Conservation (phyloP, 2,797 vertebrate genomes). For the Gymnoscopelus braueri region DNA sequence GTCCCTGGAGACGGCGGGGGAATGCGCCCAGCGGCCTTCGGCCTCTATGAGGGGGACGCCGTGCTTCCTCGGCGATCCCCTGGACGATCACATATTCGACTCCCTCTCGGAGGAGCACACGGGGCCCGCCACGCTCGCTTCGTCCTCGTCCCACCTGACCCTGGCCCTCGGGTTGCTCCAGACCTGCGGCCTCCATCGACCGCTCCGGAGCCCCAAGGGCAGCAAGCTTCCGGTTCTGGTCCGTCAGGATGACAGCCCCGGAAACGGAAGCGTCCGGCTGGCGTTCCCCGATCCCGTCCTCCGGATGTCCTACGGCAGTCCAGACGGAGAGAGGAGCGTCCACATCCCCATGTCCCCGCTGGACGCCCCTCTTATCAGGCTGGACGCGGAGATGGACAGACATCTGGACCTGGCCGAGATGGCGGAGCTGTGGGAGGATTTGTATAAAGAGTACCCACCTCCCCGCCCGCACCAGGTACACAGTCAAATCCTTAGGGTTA, state of each 20-base stretch:
- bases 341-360: slow-evolving; percentile 71
- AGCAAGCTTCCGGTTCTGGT: slow-evolving; percentile 89
- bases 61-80: slow-evolving; percentile 55
- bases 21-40: slow-evolving; percentile 54
- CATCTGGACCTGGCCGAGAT: slow-evolving; percentile 81
- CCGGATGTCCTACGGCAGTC: slow-evolving; percentile 58
- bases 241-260: slow-evolving; percentile 60
- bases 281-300: slow-evolving; percentile 55
- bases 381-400: slow-evolving; percentile 51
- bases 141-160: slow-evolving; percentile 78
- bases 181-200: slow-evolving; percentile 83
- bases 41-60: slow-evolving; percentile 63
- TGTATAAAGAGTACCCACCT: slow-evolving; percentile 88
- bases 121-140: slow-evolving; percentile 47
- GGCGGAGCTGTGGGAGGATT: slow-evolving; percentile 87
- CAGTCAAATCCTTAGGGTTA: not conserved
- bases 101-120: slow-evolving; percentile 79
- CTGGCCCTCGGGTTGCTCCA: slow-evolving; percentile 86
- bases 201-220: slow-evolving; percentile 84
- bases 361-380: slow-evolving; percentile 71
- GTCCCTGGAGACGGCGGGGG: slow-evolving; percentile 83
- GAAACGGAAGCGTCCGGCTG: slow-evolving; percentile 62
- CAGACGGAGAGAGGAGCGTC: slow-evolving; percentile 61
- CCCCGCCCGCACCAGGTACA: slow-evolving; percentile 87
- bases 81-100: slow-evolving; percentile 81